Evolutionary conservation across 2,113 vertebrate genomes (phyloP), one percentile per base, ranked within the genome.

Genomic region (Epinephelus moara): DNA sequence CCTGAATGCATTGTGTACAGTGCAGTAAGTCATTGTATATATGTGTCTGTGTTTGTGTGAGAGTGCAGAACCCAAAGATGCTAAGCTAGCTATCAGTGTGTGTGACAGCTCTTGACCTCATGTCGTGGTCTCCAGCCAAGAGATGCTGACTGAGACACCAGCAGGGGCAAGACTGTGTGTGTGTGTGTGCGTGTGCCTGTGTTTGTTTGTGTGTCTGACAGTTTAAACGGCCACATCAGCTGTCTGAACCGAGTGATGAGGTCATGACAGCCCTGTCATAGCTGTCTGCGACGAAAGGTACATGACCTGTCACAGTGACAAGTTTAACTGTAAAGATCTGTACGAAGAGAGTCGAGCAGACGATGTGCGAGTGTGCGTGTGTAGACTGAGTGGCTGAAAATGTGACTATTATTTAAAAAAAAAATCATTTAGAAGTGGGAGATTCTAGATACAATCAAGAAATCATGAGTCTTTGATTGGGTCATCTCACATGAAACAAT

Each of bases 51-150:
- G 23, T 59, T 21, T 68, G 4, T 59, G 42, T 21, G 23, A 18
- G 6, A 15, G 18, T n/a, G 45, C 13, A 61, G 18, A 79, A 78
- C 30, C 61, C 68, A 72, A 85, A 81, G 37, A 86, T 68, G 73
- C 78, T 59, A 75, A 81, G 50, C 70, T 78, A 71, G 83, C 83
- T 72, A 84, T 81, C 75, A 70, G 59, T 52, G 81, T 79, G 66
- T 64, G 53, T 88, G 93, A 92, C 89, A 90, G 86, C 83, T 81
- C 75, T 30, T 86, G 86, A 93, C 88, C 86, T 72, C n/a, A 4
- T 75, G 85, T 74, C 13, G 1, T 18, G 74, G 74, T 85, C 55
- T 30, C 50, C n/a, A 50, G 72, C 18, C 70, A 73, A 63, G 63
- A 78, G 67, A 91, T 82, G 74, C 80, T 78, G 88, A 87, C 85